Conservation (phyloP, 2,113 vertebrate genomes). For the Amphiprion percula region DNA sequence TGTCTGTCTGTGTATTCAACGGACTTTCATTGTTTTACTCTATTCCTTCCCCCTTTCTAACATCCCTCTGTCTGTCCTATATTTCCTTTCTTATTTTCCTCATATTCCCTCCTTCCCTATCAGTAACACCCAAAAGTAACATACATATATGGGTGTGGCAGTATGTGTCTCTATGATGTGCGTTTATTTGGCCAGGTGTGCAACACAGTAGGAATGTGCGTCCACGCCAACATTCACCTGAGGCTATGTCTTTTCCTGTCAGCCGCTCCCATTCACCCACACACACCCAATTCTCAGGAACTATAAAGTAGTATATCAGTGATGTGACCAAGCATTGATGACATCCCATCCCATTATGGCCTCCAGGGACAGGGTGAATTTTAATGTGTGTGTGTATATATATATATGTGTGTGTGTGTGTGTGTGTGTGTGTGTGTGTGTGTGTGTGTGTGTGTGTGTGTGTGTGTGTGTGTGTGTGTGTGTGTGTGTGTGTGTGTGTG, state of each 20-base stretch:
- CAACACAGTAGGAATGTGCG: background rate
- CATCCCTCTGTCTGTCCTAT: background rate
- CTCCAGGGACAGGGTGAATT: conserved; percentile 1
- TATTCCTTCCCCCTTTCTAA: background rate
- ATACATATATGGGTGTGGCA: background rate
- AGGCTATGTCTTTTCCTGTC: conserved; percentile 47
- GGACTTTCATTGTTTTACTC: too few relatives aligned
- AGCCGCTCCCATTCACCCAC: conserved; percentile 22
- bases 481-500: background rate
- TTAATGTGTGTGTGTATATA: background rate
- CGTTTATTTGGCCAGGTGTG: conserved; percentile 9
- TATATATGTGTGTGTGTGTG: too few relatives aligned
- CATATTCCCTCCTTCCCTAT: background rate
- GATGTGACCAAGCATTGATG: conserved; percentile 9
- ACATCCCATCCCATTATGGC: background rate
- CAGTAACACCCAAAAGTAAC: background rate
- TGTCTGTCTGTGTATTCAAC: too few relatives aligned
- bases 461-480: background rate
- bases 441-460: background rate
- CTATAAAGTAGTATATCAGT: conserved; percentile 34
- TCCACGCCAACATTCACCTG: conserved; percentile 54
- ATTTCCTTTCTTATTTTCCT: background rate
- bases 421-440: too few relatives aligned
- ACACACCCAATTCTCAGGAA: conserved; percentile 25
- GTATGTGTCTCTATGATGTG: background rate